Evolutionary conservation across 1,140 invertebrate genomes (phyloP).

Genomic region (Platyscapa corneri): DNA sequence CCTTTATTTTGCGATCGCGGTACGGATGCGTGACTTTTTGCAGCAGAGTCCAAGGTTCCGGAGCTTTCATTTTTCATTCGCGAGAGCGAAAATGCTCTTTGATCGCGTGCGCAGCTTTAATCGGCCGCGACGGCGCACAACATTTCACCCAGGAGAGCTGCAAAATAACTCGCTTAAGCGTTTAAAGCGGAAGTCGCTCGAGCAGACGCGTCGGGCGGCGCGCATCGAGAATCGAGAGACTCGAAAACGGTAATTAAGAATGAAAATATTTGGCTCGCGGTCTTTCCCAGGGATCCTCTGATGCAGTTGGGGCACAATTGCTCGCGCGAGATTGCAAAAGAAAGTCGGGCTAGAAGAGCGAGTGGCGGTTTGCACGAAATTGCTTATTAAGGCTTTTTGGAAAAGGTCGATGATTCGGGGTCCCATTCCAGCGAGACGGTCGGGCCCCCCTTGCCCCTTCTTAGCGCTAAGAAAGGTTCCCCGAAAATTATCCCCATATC

Average conservation of each 20-base stretch:
- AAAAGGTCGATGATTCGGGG: conserved; percentile 70
- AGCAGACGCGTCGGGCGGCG: no score
- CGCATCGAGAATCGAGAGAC: background rate
- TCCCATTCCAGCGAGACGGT: conserved; percentile 40
- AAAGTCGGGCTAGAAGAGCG: conserved; percentile 1
- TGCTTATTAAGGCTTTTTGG: conserved; percentile 73
- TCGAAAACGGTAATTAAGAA: background rate
- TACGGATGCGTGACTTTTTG: no score
- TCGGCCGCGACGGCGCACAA: no score
- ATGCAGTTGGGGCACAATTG: conserved; percentile 61
- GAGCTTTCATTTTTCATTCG: no score
- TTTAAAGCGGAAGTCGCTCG: no score
- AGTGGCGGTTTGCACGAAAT: conserved; percentile 59
- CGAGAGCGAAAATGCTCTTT: no score
- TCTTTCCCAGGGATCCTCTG: background rate
- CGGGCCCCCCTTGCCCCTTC: background rate
- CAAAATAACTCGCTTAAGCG: no score
- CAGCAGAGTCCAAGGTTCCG: no score
- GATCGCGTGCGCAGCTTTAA: no score
- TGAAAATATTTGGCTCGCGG: background rate
- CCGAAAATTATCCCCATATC: conserved; percentile 72
- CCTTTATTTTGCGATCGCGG: no score
- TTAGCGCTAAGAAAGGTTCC: conserved; percentile 21
- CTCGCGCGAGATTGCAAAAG: conserved; percentile 53
- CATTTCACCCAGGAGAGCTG: no score